Conservation (phyloP, 1,140 invertebrate species). For the Carposina sasakii region DNA sequence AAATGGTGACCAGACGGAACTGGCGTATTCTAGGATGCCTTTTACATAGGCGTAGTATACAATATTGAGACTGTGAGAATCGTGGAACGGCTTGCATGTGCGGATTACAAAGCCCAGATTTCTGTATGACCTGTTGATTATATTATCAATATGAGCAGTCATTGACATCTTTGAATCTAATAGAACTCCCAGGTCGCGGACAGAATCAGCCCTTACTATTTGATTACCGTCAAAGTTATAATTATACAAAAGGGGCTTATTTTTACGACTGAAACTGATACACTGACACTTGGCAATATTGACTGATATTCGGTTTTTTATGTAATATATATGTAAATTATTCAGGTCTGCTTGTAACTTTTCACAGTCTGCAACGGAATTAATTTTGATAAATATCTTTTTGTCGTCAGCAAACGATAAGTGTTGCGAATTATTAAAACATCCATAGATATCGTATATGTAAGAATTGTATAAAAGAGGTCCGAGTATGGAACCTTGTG, state of each 20-base stretch:
- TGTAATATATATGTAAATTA: neutral
- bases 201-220: neutral
- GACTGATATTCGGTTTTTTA: neutral
- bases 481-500: constrained; percentile 1
- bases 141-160: neutral
- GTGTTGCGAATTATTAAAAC: neutral
- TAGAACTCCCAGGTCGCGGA: constrained; percentile 8
- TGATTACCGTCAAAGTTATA: constrained; percentile 9
- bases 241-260: neutral
- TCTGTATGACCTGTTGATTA: neutral
- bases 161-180: constrained; percentile 6
- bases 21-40: constrained; percentile 1
- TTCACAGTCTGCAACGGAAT: neutral
- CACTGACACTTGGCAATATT: constrained; percentile 2
- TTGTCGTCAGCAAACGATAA: neutral
- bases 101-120: constrained; percentile 1
- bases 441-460: neutral
- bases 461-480: constrained; percentile 6
- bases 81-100: neutral
- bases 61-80: neutral
- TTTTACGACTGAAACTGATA: constrained; percentile 19
- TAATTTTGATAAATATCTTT: neutral
- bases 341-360: neutral
- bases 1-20: neutral
- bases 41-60: neutral